Percentiles rank a stretch among this genome's conserved stretches.
phyloP scores from a whole-genome alignment of 2,797 vertebrate genomes.

The Microctenopoma stevenorrisi region DNA sequence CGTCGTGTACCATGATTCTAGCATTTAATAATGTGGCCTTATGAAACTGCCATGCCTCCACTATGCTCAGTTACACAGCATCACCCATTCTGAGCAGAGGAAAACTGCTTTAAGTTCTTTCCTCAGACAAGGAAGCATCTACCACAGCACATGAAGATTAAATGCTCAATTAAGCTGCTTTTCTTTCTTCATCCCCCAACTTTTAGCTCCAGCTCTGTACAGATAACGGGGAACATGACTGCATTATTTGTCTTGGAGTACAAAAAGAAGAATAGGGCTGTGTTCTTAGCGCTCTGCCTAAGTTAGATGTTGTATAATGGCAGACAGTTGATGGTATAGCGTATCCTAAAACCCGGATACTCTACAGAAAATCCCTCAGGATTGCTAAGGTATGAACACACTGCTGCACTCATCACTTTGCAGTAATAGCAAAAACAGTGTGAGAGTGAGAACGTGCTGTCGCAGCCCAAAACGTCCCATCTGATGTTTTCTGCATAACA shows the following conservation, averaged over 20 bases:
- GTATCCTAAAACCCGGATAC: neutral
- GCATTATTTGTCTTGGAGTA: neutral
- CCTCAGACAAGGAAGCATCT: neutral
- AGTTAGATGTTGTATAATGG: neutral
- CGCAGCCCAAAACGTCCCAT: slow-evolving; percentile 25
- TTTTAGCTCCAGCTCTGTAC: neutral
- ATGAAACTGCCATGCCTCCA: slow-evolving; percentile 1
- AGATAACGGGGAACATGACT: too few species aligned
- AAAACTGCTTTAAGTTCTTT: slow-evolving; percentile 5
- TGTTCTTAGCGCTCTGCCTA: too few species aligned
- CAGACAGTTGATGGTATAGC: neutral
- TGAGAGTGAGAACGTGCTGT: slow-evolving; percentile 6
- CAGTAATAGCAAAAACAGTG: neutral
- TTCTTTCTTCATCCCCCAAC: neutral
- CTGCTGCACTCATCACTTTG: neutral
- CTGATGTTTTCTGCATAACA: slow-evolving; percentile 44
- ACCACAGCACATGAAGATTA: neutral
- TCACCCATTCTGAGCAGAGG: slow-evolving; percentile 3
- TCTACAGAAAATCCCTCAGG: neutral
- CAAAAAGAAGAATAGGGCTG: neutral
- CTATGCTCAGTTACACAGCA: neutral
- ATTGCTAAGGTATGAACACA: neutral
- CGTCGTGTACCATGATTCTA: too few species aligned
- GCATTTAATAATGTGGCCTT: neutral
- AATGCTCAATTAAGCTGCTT: slow-evolving; percentile 7